Conservation (phyloP, 2,797 vertebrate species). For the Pogoniulus pusillus region DNA sequence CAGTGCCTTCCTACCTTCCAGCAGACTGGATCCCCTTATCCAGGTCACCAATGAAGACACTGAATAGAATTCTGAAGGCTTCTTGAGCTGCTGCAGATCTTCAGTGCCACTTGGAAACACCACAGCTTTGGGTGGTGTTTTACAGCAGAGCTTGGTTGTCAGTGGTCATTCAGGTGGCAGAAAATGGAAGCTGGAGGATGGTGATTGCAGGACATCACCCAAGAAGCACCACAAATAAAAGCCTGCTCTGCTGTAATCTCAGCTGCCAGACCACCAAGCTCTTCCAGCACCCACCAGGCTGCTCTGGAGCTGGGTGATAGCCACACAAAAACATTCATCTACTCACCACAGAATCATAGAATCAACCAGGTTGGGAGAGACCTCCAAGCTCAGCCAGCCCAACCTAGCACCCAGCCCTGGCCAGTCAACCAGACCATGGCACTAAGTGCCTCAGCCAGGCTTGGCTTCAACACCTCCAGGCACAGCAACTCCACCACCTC, state of each 20-base stretch:
- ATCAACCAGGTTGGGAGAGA: no score
- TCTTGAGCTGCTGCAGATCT: neutral
- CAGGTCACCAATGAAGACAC: no score
- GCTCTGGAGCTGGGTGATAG: no score
- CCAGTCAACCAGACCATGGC: no score
- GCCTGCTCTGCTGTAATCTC: accelerated
- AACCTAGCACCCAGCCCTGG: no score
- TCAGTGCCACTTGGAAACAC: accelerated
- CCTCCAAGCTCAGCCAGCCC: no score
- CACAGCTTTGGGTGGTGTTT: neutral
- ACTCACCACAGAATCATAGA: no score
- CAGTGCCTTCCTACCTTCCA: no score
- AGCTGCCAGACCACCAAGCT: accelerated
- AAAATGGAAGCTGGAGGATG: accelerated
- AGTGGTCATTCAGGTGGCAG: accelerated
- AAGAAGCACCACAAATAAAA: accelerated
- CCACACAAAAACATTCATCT: accelerated
- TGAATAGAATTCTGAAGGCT: neutral
- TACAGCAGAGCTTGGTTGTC: neutral
- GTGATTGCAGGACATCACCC: accelerated
- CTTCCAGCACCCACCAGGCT: neutral
- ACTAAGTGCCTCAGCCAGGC: no score
- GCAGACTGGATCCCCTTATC: no score
- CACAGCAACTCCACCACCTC: no score
- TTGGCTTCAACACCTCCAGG: no score